Percentiles rank a stretch among this genome's conserved stretches.
Conservation (phyloP, 2,113 vertebrate genomes). For the Macroglossus sobrinus region DNA sequence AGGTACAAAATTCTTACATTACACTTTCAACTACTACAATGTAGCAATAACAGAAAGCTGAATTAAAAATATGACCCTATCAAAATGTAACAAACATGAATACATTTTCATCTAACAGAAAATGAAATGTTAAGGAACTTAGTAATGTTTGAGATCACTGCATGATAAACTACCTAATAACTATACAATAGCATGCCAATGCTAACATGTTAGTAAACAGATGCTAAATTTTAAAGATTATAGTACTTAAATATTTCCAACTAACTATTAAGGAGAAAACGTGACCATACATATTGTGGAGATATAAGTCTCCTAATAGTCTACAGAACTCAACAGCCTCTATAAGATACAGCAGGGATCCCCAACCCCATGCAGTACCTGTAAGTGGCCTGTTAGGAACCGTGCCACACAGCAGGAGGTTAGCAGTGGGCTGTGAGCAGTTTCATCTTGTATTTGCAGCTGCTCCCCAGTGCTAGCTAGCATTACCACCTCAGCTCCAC, state of each 20-base stretch:
- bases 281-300: not conserved
- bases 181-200: not conserved
- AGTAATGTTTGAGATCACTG: not conserved
- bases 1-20: not conserved
- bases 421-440: too few species aligned
- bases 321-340: not conserved
- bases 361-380: too few species aligned
- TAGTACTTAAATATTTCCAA: not conserved
- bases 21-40: not conserved
- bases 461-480: too few species aligned
- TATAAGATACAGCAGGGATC: not conserved
- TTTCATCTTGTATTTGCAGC: too few species aligned
- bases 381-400: too few species aligned
- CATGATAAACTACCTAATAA: not conserved
- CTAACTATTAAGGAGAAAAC: not conserved
- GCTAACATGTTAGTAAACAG: not conserved
- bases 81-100: not conserved
- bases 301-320: not conserved
- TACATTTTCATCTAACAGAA: not conserved
- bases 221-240: not conserved
- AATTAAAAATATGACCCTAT: not conserved
- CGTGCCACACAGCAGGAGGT: too few species aligned
- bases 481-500: too few species aligned
- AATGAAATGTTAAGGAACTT: not conserved
- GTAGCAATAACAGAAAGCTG: not conserved